Conservation (phyloP, 1,140 invertebrate genomes). For the Pseudomyrmex flavicornis region DNA sequence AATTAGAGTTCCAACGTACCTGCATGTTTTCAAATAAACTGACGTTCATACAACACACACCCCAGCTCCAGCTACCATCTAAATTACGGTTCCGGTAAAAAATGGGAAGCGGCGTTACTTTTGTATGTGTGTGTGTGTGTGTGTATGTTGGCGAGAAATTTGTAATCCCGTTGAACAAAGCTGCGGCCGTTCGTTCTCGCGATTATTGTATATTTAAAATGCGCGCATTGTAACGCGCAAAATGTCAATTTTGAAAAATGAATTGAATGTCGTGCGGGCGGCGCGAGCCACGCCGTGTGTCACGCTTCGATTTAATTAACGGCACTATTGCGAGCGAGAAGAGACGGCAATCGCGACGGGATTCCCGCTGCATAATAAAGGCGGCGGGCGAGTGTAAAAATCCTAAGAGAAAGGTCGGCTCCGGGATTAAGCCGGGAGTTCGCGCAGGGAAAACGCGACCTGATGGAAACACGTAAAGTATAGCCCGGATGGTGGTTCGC, state of each 20-base stretch:
- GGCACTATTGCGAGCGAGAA: neutral
- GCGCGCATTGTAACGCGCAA: no score
- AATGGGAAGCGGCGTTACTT: neutral
- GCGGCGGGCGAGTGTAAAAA: conserved; percentile 52
- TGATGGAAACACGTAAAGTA: conserved; percentile 28
- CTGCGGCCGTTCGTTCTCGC: no score
- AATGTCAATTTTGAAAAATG: neutral
- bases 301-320: conserved; percentile 18
- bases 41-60: conserved; percentile 29
- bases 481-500: neutral
- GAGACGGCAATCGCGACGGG: neutral
- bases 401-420: conserved; percentile 21
- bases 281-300: neutral
- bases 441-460: conserved; percentile 32
- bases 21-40: conserved; percentile 34
- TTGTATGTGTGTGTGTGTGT: no score
- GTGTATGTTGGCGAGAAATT: no score
- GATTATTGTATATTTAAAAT: no score
- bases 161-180: no score
- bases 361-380: conserved; percentile 38
- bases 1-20: conserved; percentile 33
- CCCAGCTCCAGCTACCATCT: conserved; percentile 2
- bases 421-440: conserved; percentile 64
- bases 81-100: conserved; percentile 42
- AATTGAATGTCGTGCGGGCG: no score